These are phyloP conservation scores for Eupithecia insigniata DNA, from an alignment of 2,888 invertebrate genomes.

Conservation along the genomic window DNA sequence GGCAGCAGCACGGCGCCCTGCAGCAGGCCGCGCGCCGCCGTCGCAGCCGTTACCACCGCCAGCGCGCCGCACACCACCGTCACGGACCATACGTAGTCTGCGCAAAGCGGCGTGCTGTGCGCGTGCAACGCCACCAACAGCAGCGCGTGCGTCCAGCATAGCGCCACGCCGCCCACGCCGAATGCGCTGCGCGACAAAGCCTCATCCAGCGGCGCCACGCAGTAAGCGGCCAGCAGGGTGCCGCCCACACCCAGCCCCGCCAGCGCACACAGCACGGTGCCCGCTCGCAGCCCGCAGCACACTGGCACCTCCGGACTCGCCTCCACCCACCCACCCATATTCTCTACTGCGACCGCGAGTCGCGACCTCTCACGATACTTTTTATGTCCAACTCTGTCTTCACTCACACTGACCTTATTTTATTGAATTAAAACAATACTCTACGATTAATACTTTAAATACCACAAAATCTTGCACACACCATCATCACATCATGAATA, in stretches of 20 bases:
- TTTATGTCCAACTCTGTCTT: not conserved
- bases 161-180: constrained; percentile 53
- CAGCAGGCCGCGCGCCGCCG: constrained; percentile 26
- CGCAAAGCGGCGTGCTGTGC: constrained; percentile 53
- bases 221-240: constrained; percentile 44
- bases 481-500: no score
- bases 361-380: not conserved
- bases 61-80: constrained; percentile 26
- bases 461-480: not conserved
- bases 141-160: constrained; percentile 50
- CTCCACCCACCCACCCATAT: constrained; percentile 54
- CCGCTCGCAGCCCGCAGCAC: constrained; percentile 46
- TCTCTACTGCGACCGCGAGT: no score
- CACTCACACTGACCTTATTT: not conserved
- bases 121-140: constrained; percentile 44
- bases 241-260: constrained; percentile 49
- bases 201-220: constrained; percentile 36
- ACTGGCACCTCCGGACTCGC: constrained; percentile 48
- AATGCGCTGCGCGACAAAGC: constrained; percentile 44
- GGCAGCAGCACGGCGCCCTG: constrained; percentile 19
- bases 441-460: no score
- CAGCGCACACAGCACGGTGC: constrained; percentile 34
- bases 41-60: constrained; percentile 9
- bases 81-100: constrained; percentile 57
- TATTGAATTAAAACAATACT: no score